These are phyloP conservation scores for Tangara arthus DNA, from an alignment of 2,797 vertebrate species.

Conservation along the genomic window DNA sequence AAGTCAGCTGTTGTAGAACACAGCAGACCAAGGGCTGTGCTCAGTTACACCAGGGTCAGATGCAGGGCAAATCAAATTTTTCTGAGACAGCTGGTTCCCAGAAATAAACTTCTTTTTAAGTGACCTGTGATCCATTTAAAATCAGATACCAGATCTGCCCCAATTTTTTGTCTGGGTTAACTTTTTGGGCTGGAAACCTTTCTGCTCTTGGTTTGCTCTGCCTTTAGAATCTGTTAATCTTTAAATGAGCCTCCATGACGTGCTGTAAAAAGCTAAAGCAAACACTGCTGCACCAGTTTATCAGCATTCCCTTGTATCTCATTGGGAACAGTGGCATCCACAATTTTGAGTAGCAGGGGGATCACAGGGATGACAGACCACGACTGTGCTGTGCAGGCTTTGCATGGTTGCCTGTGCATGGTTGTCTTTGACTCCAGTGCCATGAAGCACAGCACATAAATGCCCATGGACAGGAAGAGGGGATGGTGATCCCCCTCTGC, in stretches of 20 bases:
- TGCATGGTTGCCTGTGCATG: accelerated
- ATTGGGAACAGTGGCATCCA: not conserved
- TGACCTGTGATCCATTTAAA: not conserved
- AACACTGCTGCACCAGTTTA: not conserved
- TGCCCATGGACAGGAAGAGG: not conserved
- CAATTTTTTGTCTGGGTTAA: not conserved
- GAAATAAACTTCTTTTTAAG: constrained; percentile 18
- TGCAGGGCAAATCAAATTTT: constrained; percentile 17
- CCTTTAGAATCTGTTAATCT: not conserved
- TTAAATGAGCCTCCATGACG: not conserved
- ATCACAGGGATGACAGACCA: not conserved
- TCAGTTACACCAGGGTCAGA: constrained; percentile 10
- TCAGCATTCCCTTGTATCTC: not conserved
- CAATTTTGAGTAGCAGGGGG: not conserved
- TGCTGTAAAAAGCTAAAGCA: not conserved
- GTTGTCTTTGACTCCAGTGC: not conserved
- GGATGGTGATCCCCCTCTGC: not conserved
- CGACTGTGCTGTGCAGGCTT: not conserved
- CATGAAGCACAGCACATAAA: not conserved
- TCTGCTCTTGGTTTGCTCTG: not conserved
- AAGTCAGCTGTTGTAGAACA: constrained; percentile 28
- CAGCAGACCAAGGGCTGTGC: not conserved
- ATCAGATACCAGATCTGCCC: not conserved
- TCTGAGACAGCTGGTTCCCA: constrained; percentile 20
- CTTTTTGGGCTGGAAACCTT: not conserved